phyloP scores from a whole-genome alignment of 2,113 vertebrate species.

The human region GRCh38 chr11:113310001-113310500 shows the following conservation, averaged over 20 bases:
- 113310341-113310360: neutral
- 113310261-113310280: neutral
- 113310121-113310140: neutral
- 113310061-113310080: neutral
- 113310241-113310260: neutral
- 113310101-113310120: neutral
- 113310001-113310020: neutral
- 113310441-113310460: neutral
- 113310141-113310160: neutral
- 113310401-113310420: neutral
- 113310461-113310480: neutral
- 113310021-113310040: neutral
- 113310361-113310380: neutral
- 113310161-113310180: neutral
- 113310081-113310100: neutral
- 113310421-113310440: neutral
- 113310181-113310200: neutral
- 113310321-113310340: neutral
- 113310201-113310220: neutral
- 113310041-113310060: neutral
- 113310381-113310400: neutral
- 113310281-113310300: neutral
- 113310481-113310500: neutral
- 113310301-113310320: neutral
- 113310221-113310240: neutral